Conservation (phyloP, 2,888 invertebrate species). For the Tromatobia lineatoria region DNA sequence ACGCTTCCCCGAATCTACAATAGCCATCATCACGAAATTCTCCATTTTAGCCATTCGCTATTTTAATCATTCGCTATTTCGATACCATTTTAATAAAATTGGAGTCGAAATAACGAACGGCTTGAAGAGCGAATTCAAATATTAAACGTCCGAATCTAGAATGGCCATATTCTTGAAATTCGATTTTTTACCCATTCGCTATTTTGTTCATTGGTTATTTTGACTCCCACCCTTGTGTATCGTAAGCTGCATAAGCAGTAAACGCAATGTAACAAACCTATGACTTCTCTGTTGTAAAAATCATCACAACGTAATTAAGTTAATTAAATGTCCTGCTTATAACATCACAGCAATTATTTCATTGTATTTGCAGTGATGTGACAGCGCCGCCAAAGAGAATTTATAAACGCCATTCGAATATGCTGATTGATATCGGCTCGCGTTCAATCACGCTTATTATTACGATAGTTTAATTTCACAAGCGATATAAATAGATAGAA, state of each 20-base stretch:
- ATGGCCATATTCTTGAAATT: no score
- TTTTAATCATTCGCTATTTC: no score
- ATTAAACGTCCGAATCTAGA: no score
- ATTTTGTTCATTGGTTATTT: no score
- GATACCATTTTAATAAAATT: no score
- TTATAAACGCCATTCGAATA: slow-evolving; percentile 15
- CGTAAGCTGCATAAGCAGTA: slow-evolving; percentile 55
- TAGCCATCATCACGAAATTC: no score
- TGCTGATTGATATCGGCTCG: slow-evolving; percentile 29
- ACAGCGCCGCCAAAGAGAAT: slow-evolving; percentile 64
- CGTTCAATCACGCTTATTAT: slow-evolving; percentile 14
- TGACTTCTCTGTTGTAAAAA: slow-evolving; percentile 41
- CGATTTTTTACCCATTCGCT: no score
- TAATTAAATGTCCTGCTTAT: slow-evolving; percentile 35
- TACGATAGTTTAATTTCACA: slow-evolving; percentile 7
- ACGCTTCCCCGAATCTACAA: no score
- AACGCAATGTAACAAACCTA: slow-evolving; percentile 61
- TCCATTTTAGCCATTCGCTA: no score
- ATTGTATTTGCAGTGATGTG: slow-evolving; percentile 52
- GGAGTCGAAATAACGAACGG: no score
- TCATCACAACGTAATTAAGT: slow-evolving; percentile 40
- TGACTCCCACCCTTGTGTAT: no score
- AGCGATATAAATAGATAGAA: slow-evolving; percentile 52
- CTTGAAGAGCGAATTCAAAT: no score
- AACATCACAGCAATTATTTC: slow-evolving; percentile 55